Evolutionary conservation across 2,797 vertebrate genomes (phyloP).

Genomic region (Sternotherus odoratus): DNA sequence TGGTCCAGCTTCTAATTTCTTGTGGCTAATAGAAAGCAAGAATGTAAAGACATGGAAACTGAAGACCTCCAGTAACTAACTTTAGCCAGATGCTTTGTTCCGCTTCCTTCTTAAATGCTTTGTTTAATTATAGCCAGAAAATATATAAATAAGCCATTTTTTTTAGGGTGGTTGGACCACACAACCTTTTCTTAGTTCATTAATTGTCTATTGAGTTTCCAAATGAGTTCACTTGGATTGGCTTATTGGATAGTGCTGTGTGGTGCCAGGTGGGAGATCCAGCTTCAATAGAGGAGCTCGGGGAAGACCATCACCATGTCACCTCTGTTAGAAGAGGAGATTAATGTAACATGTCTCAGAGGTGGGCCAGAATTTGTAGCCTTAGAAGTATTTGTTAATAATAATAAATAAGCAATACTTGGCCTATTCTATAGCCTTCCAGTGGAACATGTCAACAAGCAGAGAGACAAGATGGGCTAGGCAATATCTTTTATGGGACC

Average conservation of each 20-base stretch:
- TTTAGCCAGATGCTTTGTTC: slow-evolving; percentile 28
- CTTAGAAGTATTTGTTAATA: not conserved
- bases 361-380: not conserved
- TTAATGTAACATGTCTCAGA: not conserved
- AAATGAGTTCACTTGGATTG: not conserved
- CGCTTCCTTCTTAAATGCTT: not conserved
- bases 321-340: not conserved
- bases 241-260: not conserved
- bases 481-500: no score
- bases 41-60: slow-evolving; percentile 1
- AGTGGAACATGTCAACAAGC: no score
- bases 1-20: slow-evolving; percentile 47
- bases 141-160: not conserved
- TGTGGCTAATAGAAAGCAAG: not conserved
- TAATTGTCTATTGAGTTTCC: not conserved
- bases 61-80: not conserved
- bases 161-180: slow-evolving; percentile 5
- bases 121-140: not conserved
- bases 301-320: not conserved
- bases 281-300: not conserved
- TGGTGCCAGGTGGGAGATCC: not conserved
- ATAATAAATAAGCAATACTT: not conserved
- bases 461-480: no score
- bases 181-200: not conserved
- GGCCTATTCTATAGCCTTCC: no score